Evolutionary conservation across 2,113 vertebrate species (phyloP).

Genomic region (Forbesichthys agassizii): DNA sequence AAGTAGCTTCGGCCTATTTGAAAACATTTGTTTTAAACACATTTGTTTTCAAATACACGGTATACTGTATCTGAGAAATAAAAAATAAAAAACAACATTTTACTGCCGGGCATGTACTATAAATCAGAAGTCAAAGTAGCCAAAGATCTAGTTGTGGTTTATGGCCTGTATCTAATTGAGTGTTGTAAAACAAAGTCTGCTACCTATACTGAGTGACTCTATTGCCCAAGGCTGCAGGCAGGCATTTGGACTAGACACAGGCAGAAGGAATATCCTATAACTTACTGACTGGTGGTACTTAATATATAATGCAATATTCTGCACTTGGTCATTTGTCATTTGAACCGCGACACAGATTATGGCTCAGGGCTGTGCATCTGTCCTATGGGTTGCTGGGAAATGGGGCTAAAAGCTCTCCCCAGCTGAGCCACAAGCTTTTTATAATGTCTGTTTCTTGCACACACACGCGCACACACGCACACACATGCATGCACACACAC

Average conservation of each 20-base stretch:
- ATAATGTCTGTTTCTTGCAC: not conserved
- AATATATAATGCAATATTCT: constrained; percentile 99
- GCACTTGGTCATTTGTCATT: constrained; percentile 93
- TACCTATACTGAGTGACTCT: constrained; percentile 48
- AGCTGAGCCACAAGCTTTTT: constrained; percentile 80
- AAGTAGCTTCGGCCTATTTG: too few species aligned
- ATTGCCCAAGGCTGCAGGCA: constrained; percentile 74
- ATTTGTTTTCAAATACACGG: too few species aligned
- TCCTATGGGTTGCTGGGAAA: constrained; percentile 90
- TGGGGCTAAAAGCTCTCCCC: constrained; percentile 90
- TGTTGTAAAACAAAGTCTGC: constrained; percentile 70
- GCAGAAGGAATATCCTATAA: constrained; percentile 88
- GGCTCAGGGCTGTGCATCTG: constrained; percentile 98
- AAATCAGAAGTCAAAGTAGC: constrained; percentile 35
- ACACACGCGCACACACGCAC: constrained; percentile 4
- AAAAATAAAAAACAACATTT: too few species aligned
- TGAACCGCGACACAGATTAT: constrained; percentile 93
- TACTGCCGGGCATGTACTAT: not conserved
- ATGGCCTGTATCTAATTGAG: constrained; percentile 68
- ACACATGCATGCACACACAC: constrained; percentile 1
- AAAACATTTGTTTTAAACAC: too few species aligned
- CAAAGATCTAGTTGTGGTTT: constrained; percentile 61
- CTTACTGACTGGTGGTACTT: constrained; percentile 97
- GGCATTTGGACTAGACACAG: constrained; percentile 62
- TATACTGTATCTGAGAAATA: too few species aligned